Conservation (phyloP, 2,797 vertebrate species). For the Lerista edwardsae region DNA sequence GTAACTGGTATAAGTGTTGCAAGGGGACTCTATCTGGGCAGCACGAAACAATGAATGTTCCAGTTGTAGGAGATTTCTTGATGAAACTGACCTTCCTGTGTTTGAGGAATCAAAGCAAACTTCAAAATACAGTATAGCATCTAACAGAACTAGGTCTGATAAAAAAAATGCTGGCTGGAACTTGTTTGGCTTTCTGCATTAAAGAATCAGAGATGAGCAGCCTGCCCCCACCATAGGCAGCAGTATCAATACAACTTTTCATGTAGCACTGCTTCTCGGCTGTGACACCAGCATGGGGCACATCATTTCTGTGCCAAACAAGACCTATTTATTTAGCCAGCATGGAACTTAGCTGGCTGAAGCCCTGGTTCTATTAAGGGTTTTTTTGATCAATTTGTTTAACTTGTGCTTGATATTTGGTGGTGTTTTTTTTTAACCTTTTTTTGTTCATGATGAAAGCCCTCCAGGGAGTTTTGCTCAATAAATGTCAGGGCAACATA, state of each 20-base stretch:
- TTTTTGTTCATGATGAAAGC: too few species aligned
- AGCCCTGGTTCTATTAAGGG: too few species aligned
- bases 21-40: not conserved
- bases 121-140: not conserved
- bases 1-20: not conserved
- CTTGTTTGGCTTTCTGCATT: not conserved
- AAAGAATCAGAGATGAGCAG: constrained; percentile 29
- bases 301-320: too few species aligned
- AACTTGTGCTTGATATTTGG: too few species aligned
- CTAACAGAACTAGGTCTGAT: not conserved
- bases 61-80: not conserved
- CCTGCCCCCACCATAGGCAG: constrained; percentile 34
- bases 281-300: too few species aligned
- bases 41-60: not conserved
- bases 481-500: not conserved
- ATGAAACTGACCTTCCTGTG: not conserved
- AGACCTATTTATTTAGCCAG: too few species aligned
- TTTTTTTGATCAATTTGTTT: too few species aligned
- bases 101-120: constrained; percentile 13
- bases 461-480: too few species aligned
- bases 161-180: too few species aligned
- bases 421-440: too few species aligned
- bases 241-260: constrained; percentile 2
- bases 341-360: too few species aligned
- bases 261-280: too few species aligned